Percentiles rank a stretch among this genome's conserved stretches.
Evolutionary conservation across 2,797 vertebrate genomes (phyloP).

Genomic region (Poeciliopsis turneri): DNA sequence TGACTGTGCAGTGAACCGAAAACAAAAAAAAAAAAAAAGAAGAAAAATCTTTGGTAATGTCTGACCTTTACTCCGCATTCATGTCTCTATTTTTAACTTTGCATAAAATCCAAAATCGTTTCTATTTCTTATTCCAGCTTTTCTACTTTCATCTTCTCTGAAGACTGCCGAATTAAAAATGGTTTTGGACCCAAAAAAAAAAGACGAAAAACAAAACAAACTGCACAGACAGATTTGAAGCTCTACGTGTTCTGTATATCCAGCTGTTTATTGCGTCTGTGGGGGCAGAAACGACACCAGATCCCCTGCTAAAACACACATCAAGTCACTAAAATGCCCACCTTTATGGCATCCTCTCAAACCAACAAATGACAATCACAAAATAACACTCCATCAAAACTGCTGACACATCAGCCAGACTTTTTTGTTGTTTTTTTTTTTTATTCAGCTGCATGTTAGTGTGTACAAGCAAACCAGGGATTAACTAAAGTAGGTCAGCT

Average conservation of each 20-base stretch:
- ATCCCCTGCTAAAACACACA: not conserved
- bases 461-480: constrained; percentile 8
- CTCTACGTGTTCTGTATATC: not conserved
- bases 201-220: rapidly evolving
- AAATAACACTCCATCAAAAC: not conserved
- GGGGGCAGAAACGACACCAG: not conserved
- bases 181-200: constrained; percentile 14
- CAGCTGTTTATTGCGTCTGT: not conserved
- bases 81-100: constrained; percentile 53
- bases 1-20: not conserved
- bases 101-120: constrained; percentile 37
- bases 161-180: constrained; percentile 28
- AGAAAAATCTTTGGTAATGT: constrained; percentile 21
- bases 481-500: constrained; percentile 55
- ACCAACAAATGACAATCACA: not conserved
- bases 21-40: too few species aligned
- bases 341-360: constrained; percentile 1
- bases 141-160: constrained; percentile 5
- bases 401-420: not conserved
- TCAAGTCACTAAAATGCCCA: constrained; percentile 18
- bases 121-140: not conserved
- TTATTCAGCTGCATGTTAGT: not conserved
- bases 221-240: not conserved
- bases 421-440: too few species aligned
- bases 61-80: constrained; percentile 33